Evolutionary conservation across 2,888 invertebrate species (phyloP).

Genomic region (Trichogramma evanescens): DNA sequence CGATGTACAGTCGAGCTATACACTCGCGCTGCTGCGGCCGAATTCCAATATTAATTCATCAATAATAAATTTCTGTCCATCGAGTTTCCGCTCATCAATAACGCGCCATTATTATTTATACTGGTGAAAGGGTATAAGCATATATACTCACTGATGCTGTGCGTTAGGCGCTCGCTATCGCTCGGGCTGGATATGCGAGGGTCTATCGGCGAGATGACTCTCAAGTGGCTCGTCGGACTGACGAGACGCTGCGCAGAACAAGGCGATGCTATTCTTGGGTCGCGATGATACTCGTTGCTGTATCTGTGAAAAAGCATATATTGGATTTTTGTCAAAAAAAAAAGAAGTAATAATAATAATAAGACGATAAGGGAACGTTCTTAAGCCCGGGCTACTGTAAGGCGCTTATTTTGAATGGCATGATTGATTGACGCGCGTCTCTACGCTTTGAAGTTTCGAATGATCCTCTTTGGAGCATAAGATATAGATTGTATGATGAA

Average conservation of each 20-base stretch:
- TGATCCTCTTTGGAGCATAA: too few relatives aligned
- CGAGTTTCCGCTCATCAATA: too few relatives aligned
- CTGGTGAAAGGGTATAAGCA: too few relatives aligned
- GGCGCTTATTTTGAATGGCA: too few relatives aligned
- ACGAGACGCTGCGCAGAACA: constrained; percentile 33
- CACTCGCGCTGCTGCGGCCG: too few relatives aligned
- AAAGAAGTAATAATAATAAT: neutral
- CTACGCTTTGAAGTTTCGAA: too few relatives aligned
- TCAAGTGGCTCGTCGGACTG: constrained; percentile 34
- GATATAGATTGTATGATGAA: too few relatives aligned
- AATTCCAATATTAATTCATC: too few relatives aligned
- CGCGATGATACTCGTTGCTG: constrained; percentile 8
- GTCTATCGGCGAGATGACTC: constrained; percentile 36
- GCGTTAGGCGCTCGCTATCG: constrained; percentile 36
- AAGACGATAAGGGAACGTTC: neutral
- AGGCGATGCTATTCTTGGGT: constrained; percentile 32
- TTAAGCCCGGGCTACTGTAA: neutral
- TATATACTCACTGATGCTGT: constrained; percentile 34
- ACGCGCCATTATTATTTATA: too few relatives aligned
- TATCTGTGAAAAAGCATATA: neutral
- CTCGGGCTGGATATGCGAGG: constrained; percentile 40
- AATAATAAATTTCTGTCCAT: too few relatives aligned
- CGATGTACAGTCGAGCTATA: too few relatives aligned
- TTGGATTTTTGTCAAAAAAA: neutral
- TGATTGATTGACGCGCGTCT: too few relatives aligned